Conservation (phyloP, 2,797 vertebrate species). For the Aselliscus stoliczkanus region DNA sequence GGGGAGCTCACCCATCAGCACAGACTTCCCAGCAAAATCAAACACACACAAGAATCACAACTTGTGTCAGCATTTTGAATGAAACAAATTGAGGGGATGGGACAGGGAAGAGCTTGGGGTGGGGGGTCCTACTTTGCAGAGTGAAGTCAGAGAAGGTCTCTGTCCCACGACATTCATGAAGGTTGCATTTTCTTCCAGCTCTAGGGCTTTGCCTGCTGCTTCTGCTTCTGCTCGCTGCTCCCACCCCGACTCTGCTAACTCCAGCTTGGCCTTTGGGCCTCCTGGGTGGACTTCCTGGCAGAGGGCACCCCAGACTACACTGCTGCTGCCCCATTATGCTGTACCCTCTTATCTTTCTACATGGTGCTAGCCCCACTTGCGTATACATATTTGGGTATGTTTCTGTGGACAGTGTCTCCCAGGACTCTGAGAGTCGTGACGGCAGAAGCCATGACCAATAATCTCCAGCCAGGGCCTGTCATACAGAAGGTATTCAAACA, state of each 20-base stretch:
- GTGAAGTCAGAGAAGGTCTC: not conserved
- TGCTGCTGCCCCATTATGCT: fast-evolving
- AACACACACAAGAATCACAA: fast-evolving
- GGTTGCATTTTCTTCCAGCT: not conserved
- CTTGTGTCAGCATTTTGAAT: not conserved
- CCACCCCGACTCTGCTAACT: not conserved
- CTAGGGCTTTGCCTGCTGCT: not conserved
- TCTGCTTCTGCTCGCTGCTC: not conserved
- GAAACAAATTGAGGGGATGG: not conserved
- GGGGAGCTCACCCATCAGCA: not conserved
- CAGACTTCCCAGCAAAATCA: not conserved
- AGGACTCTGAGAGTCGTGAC: not conserved
- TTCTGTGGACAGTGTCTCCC: not conserved
- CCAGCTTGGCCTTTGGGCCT: not conserved
- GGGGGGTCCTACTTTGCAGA: not conserved
- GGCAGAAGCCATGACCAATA: not conserved
- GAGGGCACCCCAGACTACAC: fast-evolving
- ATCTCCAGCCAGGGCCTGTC: not conserved
- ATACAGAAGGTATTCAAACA: not conserved
- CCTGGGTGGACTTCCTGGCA: not conserved
- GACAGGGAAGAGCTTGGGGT: not conserved
- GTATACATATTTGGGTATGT: fast-evolving
- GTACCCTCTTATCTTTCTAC: not conserved
- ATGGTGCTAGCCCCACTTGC: fast-evolving
- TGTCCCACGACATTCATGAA: not conserved